phyloP scores from a whole-genome alignment of 2,888 invertebrate species.

The Agriopis marginaria region DNA sequence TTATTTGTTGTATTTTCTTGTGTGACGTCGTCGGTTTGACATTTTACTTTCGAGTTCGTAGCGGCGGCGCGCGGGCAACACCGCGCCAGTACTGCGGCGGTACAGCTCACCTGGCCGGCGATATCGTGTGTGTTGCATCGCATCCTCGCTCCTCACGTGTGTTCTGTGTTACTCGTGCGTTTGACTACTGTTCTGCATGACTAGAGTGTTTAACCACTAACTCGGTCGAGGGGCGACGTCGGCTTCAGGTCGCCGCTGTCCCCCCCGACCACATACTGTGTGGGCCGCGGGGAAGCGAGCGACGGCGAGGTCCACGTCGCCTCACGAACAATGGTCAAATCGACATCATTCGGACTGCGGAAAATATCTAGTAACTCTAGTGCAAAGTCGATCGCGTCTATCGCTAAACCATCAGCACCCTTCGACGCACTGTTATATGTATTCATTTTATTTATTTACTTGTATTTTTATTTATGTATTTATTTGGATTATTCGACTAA shows the following conservation, averaged over 20 bases:
- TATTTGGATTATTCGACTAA: slow-evolving; percentile 59
- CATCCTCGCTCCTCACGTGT: slow-evolving; percentile 67
- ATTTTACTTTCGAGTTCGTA: slow-evolving; percentile 75
- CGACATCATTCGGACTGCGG: slow-evolving; percentile 43
- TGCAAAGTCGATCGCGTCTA: slow-evolving; percentile 49
- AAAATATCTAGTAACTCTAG: slow-evolving; percentile 38
- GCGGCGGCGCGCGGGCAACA: slow-evolving; percentile 42
- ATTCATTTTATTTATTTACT: slow-evolving; percentile 47
- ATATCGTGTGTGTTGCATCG: slow-evolving; percentile 81
- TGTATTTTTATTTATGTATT: slow-evolving; percentile 61
- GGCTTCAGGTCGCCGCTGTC: slow-evolving; percentile 55
- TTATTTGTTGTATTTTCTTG: slow-evolving; percentile 42
- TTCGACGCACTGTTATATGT: slow-evolving; percentile 51
- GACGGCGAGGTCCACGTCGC: slow-evolving; percentile 53
- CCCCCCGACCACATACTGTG: slow-evolving; percentile 60
- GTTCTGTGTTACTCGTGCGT: slow-evolving; percentile 56
- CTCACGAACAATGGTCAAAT: slow-evolving; percentile 65
- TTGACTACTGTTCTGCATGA: slow-evolving; percentile 77
- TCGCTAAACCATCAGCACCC: slow-evolving; percentile 53
- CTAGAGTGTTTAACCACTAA: slow-evolving; percentile 27
- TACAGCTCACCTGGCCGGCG: slow-evolving; percentile 84
- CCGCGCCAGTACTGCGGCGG: slow-evolving; percentile 51
- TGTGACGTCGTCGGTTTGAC: slow-evolving; percentile 56
- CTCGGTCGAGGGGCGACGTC: slow-evolving; percentile 44
- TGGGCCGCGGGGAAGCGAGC: slow-evolving; percentile 62